Evolutionary conservation across 2,113 vertebrate genomes (phyloP).

Genomic region (Thermophis baileyi): DNA sequence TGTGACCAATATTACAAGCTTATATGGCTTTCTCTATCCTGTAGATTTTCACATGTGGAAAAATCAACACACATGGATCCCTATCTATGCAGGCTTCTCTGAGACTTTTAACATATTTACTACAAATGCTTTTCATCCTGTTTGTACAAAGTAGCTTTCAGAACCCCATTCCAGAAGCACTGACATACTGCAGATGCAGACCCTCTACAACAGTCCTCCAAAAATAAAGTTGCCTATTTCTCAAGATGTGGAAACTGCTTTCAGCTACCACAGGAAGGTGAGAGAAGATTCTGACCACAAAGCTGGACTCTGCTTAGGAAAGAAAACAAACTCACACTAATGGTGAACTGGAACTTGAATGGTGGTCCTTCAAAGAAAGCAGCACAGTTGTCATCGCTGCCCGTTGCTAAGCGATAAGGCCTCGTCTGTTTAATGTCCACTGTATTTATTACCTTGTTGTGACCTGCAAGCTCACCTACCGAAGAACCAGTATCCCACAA

Average conservation of each 20-base stretch:
- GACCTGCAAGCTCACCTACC: slow-evolving; percentile 86
- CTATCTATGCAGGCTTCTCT: too few species aligned
- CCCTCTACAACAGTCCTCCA: neutral
- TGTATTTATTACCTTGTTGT: slow-evolving; percentile 89
- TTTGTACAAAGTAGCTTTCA: neutral
- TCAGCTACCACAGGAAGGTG: neutral
- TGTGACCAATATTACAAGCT: neutral
- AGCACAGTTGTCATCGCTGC: slow-evolving; percentile 83
- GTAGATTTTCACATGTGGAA: neutral
- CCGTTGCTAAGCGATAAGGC: slow-evolving; percentile 84
- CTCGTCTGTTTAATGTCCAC: slow-evolving; percentile 90
- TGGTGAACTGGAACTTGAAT: slow-evolving; percentile 91
- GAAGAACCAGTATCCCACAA: slow-evolving; percentile 93
- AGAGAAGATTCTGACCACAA: neutral
- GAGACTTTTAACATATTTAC: neutral
- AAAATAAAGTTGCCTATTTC: neutral
- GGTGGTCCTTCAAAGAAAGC: slow-evolving; percentile 92
- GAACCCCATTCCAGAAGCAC: neutral
- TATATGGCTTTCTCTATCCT: neutral
- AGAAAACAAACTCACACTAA: slow-evolving; percentile 73
- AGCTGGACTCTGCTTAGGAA: neutral
- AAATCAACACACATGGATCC: neutral
- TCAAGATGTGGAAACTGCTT: neutral
- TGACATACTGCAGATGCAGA: neutral
- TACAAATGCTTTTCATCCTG: neutral